These are phyloP conservation scores for Hirundo rustica DNA, from an alignment of 2,797 vertebrate genomes.

Conservation along the genomic window DNA sequence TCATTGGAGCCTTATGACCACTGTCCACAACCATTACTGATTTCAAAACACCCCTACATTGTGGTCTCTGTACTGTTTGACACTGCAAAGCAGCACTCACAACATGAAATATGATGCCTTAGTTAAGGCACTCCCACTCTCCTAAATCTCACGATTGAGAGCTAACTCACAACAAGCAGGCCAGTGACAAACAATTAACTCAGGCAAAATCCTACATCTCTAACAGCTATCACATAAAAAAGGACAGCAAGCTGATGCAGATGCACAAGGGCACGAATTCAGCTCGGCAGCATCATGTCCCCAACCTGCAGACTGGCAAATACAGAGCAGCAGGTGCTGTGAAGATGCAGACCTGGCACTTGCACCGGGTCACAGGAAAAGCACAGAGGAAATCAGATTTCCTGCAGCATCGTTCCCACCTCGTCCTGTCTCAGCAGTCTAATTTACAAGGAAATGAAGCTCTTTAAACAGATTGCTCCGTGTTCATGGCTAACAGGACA, in stretches of 20 bases:
- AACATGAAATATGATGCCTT: background rate
- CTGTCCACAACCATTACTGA: background rate
- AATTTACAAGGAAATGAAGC: background rate
- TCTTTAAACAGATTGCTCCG: background rate
- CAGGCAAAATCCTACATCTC: background rate
- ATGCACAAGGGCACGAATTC: background rate
- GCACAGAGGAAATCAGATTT: background rate
- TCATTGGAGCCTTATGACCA: no score
- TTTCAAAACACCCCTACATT: background rate
- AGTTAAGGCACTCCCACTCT: background rate
- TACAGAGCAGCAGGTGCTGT: background rate
- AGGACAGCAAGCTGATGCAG: background rate
- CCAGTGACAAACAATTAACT: background rate
- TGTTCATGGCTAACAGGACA: background rate
- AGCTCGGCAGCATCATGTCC: background rate
- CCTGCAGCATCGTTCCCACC: background rate
- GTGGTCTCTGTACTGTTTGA: background rate
- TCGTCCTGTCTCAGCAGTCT: background rate
- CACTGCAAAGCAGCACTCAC: background rate
- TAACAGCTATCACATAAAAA: background rate
- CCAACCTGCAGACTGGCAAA: fast-evolving
- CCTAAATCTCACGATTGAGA: background rate
- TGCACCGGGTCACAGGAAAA: background rate
- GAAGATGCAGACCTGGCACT: background rate
- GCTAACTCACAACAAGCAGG: background rate